Evolutionary conservation across 2,113 vertebrate species (phyloP).

Genomic region (Alethe diademata): DNA sequence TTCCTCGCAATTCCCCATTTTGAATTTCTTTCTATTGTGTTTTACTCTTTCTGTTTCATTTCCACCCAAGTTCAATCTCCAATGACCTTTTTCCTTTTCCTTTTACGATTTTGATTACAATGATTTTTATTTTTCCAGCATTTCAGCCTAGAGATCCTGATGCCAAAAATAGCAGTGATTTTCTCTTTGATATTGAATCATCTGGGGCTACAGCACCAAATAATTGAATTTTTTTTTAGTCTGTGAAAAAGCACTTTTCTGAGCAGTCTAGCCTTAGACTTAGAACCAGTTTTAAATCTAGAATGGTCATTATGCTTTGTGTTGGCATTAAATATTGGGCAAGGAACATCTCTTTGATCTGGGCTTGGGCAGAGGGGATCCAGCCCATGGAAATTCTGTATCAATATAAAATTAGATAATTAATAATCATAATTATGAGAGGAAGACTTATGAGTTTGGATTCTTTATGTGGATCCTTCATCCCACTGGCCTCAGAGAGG

Average conservation of each 20-base stretch:
- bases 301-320: neutral
- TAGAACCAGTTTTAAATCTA: neutral
- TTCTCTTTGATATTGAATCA: neutral
- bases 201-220: neutral
- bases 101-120: neutral
- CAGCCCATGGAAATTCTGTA: neutral
- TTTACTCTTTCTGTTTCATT: neutral
- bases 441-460: neutral
- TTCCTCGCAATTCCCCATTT: neutral
- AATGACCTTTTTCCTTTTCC: neutral
- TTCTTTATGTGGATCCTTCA: neutral
- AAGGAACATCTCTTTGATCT: neutral
- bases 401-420: neutral
- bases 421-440: neutral
- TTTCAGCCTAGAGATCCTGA: neutral
- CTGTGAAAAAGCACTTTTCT: neutral
- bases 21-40: neutral
- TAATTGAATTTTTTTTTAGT: neutral
- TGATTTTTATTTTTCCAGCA: neutral
- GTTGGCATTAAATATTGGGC: neutral
- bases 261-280: neutral
- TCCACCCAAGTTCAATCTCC: neutral
- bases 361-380: neutral
- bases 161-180: slow-evolving; percentile 4
- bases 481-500: accelerated